phyloP scores from a whole-genome alignment of 2,888 invertebrate genomes.

The Cerastis leucographa region DNA sequence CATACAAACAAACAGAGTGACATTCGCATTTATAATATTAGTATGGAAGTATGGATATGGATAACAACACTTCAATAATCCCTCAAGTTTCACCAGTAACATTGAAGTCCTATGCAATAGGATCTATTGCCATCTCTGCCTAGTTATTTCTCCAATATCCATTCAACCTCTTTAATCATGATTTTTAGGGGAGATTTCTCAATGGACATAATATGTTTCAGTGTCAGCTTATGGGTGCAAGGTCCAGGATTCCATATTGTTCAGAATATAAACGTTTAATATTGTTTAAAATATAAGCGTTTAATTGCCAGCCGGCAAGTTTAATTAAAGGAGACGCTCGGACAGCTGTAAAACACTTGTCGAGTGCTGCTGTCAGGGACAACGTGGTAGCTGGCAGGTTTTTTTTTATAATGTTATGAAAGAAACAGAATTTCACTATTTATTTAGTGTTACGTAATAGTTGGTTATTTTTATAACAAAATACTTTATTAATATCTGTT shows the following conservation, averaged over 20 bases:
- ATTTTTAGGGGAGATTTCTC: background rate
- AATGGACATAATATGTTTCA: constrained; percentile 22
- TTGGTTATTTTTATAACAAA: no score
- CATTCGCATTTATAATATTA: no score
- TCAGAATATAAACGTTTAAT: constrained; percentile 67
- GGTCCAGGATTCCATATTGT: constrained; percentile 52
- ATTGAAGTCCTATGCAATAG: background rate
- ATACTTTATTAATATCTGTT: background rate
- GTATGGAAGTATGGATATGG: no score
- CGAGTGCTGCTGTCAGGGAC: constrained; percentile 10
- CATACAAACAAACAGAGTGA: no score
- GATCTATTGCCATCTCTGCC: background rate
- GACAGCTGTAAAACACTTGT: constrained; percentile 71
- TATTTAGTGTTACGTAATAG: background rate
- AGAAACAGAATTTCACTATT: background rate
- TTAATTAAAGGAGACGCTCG: constrained; percentile 68
- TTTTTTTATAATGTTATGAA: background rate
- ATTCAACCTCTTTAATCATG: background rate
- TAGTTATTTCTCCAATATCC: background rate
- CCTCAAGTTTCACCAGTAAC: background rate
- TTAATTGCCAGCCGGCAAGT: constrained; percentile 63
- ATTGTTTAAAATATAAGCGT: constrained; percentile 65
- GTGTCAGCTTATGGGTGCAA: constrained; percentile 24
- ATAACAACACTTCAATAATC: background rate
- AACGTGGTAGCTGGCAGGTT: constrained; percentile 32